Base-by-base conservation (phyloP, 2,888 invertebrate species). In the Odontothrips loti region DNA sequence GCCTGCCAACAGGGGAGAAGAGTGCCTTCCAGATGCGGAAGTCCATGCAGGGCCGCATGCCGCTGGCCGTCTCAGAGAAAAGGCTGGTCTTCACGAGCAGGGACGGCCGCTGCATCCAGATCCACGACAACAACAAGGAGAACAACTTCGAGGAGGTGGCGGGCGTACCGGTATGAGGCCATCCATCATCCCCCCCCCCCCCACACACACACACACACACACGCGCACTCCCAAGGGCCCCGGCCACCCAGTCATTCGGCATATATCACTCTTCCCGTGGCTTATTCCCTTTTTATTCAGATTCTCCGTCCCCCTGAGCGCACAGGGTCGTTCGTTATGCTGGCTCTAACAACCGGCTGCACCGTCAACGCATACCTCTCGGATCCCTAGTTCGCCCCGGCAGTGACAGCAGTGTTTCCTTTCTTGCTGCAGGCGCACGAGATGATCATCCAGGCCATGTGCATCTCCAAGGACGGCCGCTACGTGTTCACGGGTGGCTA, bases 11-110 rank as follows among this genome's bases (percentile, higher is more conserved):
- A 85, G 86, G 84, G 20, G 84, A 85, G 80, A 84, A 85, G 84
- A 84, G 85, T 79, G 86, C 87, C 81, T 89, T 89, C 83, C 86
- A 89, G 84, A 90, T 89, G 17, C 88, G 90, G 75, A 89, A 89
- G 84, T 88, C 89, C 12, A 83, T 90, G 87, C 88, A 89, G 85
- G 91, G 92, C 1, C 88, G 90, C 79, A 89, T 91, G 9, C 92
- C 92, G 0, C 83, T 92, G 80, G 86, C 88, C 47, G 83, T 90
- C 82, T 86, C 87, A 1, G 90, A 89, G 15, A 87, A 88, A 75
- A 87, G 87, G 82, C 85, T 92, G 8, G 86, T 86, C 47, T 87
- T 91, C 63, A 86, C 89, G 2, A 89, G 89, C 79, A 87, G 91
- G 81, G 89, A 88, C 81, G 91, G 91, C 63, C 90, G 89, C 84